A percentile compares a stretch with the other conserved stretches of the same genome.
Evolutionary conservation across 2,797 vertebrate species (phyloP).

Genomic region (Molossus molossus): DNA sequence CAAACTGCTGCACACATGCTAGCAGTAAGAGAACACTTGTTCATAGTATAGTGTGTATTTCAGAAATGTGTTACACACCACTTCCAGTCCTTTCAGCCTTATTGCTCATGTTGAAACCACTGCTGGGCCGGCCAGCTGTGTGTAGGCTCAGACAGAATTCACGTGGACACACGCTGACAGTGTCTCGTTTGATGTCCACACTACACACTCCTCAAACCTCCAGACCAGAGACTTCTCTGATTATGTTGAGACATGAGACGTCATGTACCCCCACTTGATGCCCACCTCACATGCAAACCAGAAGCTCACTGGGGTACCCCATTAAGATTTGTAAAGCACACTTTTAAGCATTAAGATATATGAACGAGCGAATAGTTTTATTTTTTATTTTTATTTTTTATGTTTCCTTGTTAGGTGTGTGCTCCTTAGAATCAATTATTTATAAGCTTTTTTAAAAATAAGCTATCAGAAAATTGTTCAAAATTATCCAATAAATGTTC

Average conservation of each 20-base stretch:
- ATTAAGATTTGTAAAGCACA: background rate
- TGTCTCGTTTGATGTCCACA: background rate
- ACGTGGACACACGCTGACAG: background rate
- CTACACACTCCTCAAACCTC: fast-evolving
- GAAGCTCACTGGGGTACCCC: background rate
- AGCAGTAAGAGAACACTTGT: background rate
- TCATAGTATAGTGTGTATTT: background rate
- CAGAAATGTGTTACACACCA: background rate
- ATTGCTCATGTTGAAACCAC: background rate
- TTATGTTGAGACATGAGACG: background rate
- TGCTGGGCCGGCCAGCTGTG: background rate
- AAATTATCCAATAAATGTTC: background rate
- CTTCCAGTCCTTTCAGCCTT: background rate
- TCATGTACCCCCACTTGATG: fast-evolving
- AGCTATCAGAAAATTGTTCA: background rate
- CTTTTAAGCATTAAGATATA: background rate
- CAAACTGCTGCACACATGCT: background rate
- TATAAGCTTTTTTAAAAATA: background rate
- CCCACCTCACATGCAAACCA: background rate
- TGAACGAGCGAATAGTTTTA: background rate
- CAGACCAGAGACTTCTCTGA: too few species aligned
- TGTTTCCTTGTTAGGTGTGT: background rate
- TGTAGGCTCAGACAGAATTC: background rate
- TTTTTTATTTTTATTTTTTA: background rate
- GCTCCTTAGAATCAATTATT: background rate